Conservation (phyloP, 2,113 vertebrate species). For the Cranoglanis bouderius region DNA sequence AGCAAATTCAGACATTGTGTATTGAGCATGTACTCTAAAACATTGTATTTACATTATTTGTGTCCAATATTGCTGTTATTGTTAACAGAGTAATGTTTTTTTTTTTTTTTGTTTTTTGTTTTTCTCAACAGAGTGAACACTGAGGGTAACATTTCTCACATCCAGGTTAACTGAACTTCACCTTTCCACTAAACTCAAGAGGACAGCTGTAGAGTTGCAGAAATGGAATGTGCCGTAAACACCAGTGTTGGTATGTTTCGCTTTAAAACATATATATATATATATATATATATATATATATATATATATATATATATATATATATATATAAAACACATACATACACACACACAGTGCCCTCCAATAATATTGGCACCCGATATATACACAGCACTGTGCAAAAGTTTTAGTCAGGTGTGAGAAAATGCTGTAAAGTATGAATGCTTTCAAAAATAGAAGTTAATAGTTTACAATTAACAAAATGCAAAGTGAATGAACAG, state of each 20-base stretch:
- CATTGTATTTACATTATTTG: neutral
- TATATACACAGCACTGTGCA: no score
- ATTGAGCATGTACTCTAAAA: neutral
- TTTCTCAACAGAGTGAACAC: conserved; percentile 24
- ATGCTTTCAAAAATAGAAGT: no score
- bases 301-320: no score
- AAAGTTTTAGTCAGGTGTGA: no score
- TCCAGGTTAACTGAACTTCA: neutral
- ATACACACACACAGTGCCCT: no score
- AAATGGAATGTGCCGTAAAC: conserved; percentile 71
- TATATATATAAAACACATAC: no score
- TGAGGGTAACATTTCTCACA: conserved; percentile 2
- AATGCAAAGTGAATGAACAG: no score
- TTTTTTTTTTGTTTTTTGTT: neutral
- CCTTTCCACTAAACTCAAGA: neutral
- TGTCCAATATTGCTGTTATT: neutral
- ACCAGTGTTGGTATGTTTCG: conserved; percentile 65
- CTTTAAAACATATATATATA: no score
- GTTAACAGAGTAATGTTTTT: neutral
- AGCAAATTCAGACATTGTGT: neutral
- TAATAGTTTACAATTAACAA: no score
- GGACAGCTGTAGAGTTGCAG: neutral
- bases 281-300: no score
- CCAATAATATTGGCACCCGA: no score
- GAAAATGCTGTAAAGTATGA: no score